These are phyloP conservation scores for Atta colombica DNA, from an alignment of 1,140 invertebrate genomes.

Conservation along the genomic window DNA sequence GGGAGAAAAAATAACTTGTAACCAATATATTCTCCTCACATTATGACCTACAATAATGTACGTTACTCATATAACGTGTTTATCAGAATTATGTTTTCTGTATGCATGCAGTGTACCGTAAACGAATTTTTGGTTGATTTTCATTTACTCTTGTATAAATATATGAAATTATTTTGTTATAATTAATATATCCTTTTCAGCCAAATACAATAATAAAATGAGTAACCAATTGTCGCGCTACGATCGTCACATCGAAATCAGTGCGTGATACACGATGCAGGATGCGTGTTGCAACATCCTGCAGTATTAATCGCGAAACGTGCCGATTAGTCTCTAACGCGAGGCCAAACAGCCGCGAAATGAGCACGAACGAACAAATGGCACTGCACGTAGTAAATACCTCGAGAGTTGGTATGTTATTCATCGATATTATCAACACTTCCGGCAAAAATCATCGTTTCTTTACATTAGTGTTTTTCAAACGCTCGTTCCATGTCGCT, in stretches of 20 bases:
- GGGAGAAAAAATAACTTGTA: constrained; percentile 14
- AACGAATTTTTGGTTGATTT: too few species aligned
- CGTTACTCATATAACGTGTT: background rate
- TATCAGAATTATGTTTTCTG: background rate
- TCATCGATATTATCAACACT: constrained; percentile 25
- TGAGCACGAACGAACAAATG: constrained; percentile 46
- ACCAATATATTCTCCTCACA: background rate
- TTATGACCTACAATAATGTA: background rate
- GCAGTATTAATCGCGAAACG: constrained; percentile 53
- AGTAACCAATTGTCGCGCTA: background rate
- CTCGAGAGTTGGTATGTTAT: background rate
- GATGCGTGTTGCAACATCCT: constrained; percentile 57
- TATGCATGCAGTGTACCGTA: background rate
- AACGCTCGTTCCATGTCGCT: background rate
- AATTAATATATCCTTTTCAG: background rate
- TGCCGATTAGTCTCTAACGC: constrained; percentile 55
- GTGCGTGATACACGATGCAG: constrained; percentile 33
- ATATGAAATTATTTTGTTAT: constrained; percentile 4
- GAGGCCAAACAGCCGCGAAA: constrained; percentile 53
- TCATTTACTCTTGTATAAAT: background rate
- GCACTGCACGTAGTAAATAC: constrained; percentile 15
- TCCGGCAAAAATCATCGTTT: constrained; percentile 11
- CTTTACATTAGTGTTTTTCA: background rate
- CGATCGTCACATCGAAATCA: background rate
- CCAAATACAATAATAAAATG: constrained; percentile 10